Evolutionary conservation across 2,797 vertebrate species (phyloP).

Genomic region (Cottoperca gobio): DNA sequence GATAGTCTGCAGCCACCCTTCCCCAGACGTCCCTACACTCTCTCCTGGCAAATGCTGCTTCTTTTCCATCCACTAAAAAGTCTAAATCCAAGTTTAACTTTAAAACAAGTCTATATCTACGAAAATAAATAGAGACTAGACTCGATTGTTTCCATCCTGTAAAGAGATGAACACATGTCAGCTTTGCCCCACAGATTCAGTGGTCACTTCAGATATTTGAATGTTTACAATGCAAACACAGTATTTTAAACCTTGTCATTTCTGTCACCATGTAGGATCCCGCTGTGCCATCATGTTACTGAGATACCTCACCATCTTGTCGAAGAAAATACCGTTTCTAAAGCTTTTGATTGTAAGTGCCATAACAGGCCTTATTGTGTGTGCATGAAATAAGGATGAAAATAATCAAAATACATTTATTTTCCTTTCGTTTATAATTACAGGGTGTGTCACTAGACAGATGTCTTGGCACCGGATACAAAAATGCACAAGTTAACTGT

Average conservation of each 20-base stretch:
- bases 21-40: conserved; percentile 15
- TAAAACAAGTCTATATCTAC: conserved; percentile 40
- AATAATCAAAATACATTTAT: conserved; percentile 82
- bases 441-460: conserved; percentile 84
- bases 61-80: conserved; percentile 33
- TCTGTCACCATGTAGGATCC: neutral
- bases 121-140: conserved; percentile 42
- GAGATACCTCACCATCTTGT: neutral
- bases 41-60: conserved; percentile 7
- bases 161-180: conserved; percentile 14
- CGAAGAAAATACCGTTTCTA: conserved; percentile 9
- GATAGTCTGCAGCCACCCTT: conserved; percentile 44
- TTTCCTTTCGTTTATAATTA: conserved; percentile 83
- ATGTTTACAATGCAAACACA: conserved; percentile 16
- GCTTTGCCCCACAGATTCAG: conserved; percentile 8
- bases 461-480: conserved; percentile 82
- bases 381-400: conserved; percentile 62
- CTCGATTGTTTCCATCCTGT: conserved; percentile 29
- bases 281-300: neutral
- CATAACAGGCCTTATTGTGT: conserved; percentile 54
- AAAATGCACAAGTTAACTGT: conserved; percentile 77
- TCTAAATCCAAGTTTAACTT: conserved; percentile 32
- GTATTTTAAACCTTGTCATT: conserved; percentile 21
- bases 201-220: conserved; percentile 20
- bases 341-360: conserved; percentile 42